These are phyloP conservation scores for Limnephilus lunatus DNA, from an alignment of 2,888 invertebrate species.

Conservation along the genomic window DNA sequence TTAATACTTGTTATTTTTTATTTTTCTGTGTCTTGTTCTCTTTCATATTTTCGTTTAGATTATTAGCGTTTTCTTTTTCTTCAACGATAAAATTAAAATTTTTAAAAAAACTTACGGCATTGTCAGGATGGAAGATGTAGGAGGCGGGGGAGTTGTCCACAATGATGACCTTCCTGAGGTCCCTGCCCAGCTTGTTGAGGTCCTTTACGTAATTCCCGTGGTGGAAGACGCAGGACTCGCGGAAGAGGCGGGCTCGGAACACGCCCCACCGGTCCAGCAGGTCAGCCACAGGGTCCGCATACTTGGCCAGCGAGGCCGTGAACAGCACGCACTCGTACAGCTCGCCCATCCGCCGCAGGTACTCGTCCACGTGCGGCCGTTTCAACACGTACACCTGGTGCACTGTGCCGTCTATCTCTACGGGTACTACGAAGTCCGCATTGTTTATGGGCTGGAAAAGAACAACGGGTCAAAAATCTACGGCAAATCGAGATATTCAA, in stretches of 20 bases:
- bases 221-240: slow-evolving; percentile 99
- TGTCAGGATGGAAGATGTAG: slow-evolving; percentile 99
- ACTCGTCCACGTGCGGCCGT: slow-evolving; percentile 99
- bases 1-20: too few species aligned
- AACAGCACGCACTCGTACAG: slow-evolving; percentile 99
- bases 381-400: slow-evolving; percentile 99
- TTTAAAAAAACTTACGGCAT: slow-evolving; percentile 88
- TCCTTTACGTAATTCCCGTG: slow-evolving; percentile 99
- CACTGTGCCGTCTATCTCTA: slow-evolving; percentile 99
- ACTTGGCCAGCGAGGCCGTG: slow-evolving; percentile 99
- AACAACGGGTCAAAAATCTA: neutral
- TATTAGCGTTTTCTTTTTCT: too few species aligned
- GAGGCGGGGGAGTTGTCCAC: slow-evolving; percentile 99
- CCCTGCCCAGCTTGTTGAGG: slow-evolving; percentile 97
- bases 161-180: slow-evolving; percentile 97
- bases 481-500: neutral
- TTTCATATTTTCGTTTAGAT: too few species aligned
- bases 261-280: slow-evolving; percentile 98
- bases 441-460: slow-evolving; percentile 95
- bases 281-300: slow-evolving; percentile 99
- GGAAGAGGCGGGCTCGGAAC: slow-evolving; percentile 96
- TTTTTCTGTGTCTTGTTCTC: too few species aligned
- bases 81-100: neutral
- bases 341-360: slow-evolving; percentile 97
- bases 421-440: slow-evolving; percentile 99